phyloP scores from a whole-genome alignment of 2,888 invertebrate genomes.

The Empis livida region DNA sequence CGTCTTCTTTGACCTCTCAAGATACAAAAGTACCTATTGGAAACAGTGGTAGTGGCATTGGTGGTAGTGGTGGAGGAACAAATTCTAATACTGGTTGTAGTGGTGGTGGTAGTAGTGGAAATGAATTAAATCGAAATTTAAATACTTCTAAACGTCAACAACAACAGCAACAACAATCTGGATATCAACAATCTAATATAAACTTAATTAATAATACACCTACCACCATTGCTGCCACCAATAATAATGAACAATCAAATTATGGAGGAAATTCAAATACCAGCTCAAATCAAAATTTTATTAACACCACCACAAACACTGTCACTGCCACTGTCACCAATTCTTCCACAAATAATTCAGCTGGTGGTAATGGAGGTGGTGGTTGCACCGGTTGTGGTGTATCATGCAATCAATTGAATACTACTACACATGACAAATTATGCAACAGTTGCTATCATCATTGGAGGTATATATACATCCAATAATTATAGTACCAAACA shows the following conservation, averaged over 20 bases:
- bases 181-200: slow-evolving; percentile 9
- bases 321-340: slow-evolving; percentile 9
- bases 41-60: slow-evolving; percentile 11
- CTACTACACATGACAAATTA: slow-evolving; percentile 62
- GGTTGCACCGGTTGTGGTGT: slow-evolving; percentile 50
- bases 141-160: slow-evolving; percentile 11
- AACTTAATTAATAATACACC: slow-evolving; percentile 12
- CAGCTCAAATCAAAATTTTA: background rate
- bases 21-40: slow-evolving; percentile 15
- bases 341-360: slow-evolving; percentile 8
- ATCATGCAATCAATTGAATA: slow-evolving; percentile 58
- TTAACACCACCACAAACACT: slow-evolving; percentile 8
- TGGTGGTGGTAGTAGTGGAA: slow-evolving; percentile 8
- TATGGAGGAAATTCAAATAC: slow-evolving; percentile 14
- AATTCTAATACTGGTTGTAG: slow-evolving; percentile 10
- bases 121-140: background rate
- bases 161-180: slow-evolving; percentile 14
- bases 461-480: slow-evolving; percentile 51
- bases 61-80: slow-evolving; percentile 10
- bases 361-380: slow-evolving; percentile 18
- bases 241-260: slow-evolving; percentile 6
- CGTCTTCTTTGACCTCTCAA: slow-evolving; percentile 19
- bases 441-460: slow-evolving; percentile 77
- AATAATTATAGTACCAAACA: background rate
- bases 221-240: slow-evolving; percentile 9